These are phyloP conservation scores for Orientallactaga sibirica DNA, from an alignment of 2,797 vertebrate species.

Conservation along the genomic window DNA sequence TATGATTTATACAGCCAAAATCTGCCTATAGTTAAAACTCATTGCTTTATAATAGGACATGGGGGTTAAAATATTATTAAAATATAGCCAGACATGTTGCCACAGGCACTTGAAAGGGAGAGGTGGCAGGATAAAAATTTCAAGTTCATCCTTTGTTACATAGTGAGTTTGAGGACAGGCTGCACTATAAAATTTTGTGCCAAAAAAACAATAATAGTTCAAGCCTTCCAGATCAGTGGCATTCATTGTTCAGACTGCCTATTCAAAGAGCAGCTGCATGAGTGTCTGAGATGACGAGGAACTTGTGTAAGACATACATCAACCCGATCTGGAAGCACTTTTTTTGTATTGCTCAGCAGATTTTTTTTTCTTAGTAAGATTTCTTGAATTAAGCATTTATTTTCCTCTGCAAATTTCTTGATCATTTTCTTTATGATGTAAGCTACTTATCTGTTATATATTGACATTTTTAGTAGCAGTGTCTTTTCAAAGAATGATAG, in stretches of 20 bases:
- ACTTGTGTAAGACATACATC: neutral
- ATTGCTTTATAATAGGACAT: neutral
- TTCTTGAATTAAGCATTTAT: slow-evolving; percentile 53
- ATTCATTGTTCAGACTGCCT: neutral
- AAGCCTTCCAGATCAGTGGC: neutral
- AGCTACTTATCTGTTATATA: slow-evolving; percentile 52
- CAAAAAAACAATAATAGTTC: no score
- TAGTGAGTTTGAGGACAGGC: no score
- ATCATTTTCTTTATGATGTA: slow-evolving; percentile 11
- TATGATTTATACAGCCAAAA: neutral
- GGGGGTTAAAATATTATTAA: neutral
- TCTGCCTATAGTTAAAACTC: neutral
- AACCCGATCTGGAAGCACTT: neutral
- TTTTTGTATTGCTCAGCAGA: neutral
- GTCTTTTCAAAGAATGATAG: slow-evolving; percentile 49
- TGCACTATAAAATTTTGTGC: no score
- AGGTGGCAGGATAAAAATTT: no score
- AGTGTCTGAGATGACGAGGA: neutral
- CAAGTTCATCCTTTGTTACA: no score
- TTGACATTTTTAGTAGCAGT: slow-evolving; percentile 21
- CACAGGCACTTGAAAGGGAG: no score
- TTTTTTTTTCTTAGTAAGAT: slow-evolving; percentile 28
- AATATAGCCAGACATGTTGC: no score
- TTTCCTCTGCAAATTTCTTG: slow-evolving; percentile 58
- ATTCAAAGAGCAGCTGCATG: neutral